These are phyloP conservation scores for Miniopterus natalensis DNA, from an alignment of 2,113 vertebrate genomes.

Conservation along the genomic window DNA sequence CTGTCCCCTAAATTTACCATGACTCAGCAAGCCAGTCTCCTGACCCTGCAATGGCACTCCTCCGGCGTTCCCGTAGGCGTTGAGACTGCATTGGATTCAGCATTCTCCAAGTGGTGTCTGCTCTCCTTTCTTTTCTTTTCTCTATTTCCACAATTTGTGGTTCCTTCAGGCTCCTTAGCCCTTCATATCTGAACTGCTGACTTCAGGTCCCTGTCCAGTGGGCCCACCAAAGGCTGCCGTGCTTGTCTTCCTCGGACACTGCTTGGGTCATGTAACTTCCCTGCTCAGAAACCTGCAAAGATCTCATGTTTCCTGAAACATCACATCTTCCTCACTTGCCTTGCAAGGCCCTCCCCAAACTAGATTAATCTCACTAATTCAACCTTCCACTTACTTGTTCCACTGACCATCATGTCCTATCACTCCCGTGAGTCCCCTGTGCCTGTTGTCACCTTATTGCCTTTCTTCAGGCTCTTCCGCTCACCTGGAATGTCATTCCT, in stretches of 20 bases:
- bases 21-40: neutral
- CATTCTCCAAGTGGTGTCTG: neutral
- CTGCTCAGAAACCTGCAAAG: neutral
- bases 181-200: neutral
- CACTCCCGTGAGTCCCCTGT: neutral
- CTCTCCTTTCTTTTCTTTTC: neutral
- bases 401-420: neutral
- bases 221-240: neutral
- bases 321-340: neutral
- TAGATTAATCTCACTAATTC: neutral
- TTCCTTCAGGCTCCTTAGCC: neutral
- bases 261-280: neutral
- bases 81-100: accelerated
- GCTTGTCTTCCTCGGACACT: neutral
- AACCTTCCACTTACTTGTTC: neutral
- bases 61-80: neutral
- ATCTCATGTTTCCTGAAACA: neutral
- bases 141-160: neutral
- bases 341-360: neutral
- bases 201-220: accelerated
- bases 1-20: neutral
- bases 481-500: neutral
- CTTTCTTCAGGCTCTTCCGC: neutral
- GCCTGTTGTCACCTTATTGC: neutral
- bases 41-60: accelerated